These are phyloP conservation scores for Sphyrna mokarran DNA, from an alignment of 2,113 vertebrate genomes.

Conservation along the genomic window DNA sequence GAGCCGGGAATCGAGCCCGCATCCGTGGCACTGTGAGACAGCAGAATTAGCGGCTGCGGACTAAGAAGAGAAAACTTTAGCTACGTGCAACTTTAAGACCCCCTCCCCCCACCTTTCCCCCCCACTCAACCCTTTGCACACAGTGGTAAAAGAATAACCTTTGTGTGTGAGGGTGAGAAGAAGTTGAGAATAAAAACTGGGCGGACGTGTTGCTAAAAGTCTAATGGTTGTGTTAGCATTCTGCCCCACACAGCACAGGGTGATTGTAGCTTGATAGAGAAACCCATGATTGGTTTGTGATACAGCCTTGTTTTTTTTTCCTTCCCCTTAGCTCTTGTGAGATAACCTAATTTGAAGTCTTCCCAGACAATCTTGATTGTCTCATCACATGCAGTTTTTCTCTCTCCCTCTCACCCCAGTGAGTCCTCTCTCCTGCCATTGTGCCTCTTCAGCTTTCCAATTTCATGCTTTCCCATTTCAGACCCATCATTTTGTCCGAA, in stretches of 20 bases:
- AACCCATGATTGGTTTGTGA: conserved; percentile 23
- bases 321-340: not conserved
- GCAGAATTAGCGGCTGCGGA: too few species aligned
- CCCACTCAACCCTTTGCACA: not conserved
- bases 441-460: conserved; percentile 5
- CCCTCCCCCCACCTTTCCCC: not conserved
- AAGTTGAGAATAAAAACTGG: not conserved
- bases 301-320: not conserved
- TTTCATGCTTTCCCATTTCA: conserved; percentile 20
- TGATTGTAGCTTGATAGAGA: conserved; percentile 26
- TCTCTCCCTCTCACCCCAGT: not conserved
- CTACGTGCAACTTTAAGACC: not conserved
- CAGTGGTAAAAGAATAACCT: not conserved
- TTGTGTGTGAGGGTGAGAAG: not conserved
- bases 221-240: conserved; percentile 24
- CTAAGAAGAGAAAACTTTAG: too few species aligned
- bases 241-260: not conserved
- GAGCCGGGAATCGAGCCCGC: too few species aligned
- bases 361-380: not conserved
- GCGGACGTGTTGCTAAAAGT: too few species aligned
- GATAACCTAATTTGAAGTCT: conserved; percentile 27
- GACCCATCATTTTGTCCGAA: not conserved
- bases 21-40: too few species aligned
- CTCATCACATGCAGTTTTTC: not conserved
- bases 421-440: not conserved